Base-by-base conservation (phyloP, 2,113 vertebrate genomes). In the Cheilinus undulatus region DNA sequence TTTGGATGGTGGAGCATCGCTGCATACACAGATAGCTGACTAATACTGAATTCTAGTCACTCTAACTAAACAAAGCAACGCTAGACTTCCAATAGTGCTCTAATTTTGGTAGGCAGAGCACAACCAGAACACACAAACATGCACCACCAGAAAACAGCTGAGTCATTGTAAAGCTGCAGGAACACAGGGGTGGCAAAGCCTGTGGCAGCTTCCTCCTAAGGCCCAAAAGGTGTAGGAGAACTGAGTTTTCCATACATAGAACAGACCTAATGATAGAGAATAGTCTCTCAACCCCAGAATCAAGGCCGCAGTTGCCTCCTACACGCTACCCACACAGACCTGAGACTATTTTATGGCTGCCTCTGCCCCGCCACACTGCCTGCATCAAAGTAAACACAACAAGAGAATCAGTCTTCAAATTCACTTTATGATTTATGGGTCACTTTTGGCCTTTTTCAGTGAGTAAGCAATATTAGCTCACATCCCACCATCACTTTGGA, bases 281-380 rank as follows among this genome's bases (percentile, higher is more conserved):
- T 10, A 7, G 3, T 75, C 60, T 49, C 46, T 51, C 65, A 80
- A 50, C 62, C 58, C 40, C 26, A 74, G 64, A 78, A 64, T 59
- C 32, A 53, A 80, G 77, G 71, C 56, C 0, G 2, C 36, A 53
- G 45, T 19, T 71, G 36, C 88, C 58, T 80, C 84, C 86, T 57
- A 87, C 86, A 43, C 27, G 19, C 81, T 26, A 54, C 81, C 87
- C 86, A 89, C 87, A 73, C 85, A 67, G 72, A 64, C 53, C 36
- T 60, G 63, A 76, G 65, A 69, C 43, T 78, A 51, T 70, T 73
- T 54, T 42, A 75, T 73, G 74, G 52, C 77, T 67, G 77, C 80
- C 45, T 71, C 76, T 65, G 53, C 54, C 42, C 12, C 42, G 38
- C 67, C 40, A 69, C 60, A 40, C 48, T 58, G 28, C 15, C 43